Conservation (phyloP, 1,140 invertebrate species). For the Leptestheria dahalacensis region DNA sequence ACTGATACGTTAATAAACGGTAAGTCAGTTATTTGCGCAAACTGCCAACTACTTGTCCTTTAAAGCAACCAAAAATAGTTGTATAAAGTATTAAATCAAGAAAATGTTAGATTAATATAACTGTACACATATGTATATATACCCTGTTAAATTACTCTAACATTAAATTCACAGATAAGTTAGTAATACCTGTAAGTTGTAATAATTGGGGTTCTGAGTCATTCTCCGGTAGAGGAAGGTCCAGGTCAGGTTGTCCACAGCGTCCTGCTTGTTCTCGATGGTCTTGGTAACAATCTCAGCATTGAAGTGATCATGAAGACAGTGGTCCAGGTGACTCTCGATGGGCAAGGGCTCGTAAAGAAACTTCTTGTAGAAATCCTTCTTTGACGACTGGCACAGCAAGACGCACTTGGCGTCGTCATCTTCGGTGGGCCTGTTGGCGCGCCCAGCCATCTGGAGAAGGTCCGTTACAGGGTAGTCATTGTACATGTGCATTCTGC, state of each 20-base stretch:
- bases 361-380: constrained; percentile 92
- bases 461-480: constrained; percentile 97
- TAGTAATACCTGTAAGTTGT: constrained; percentile 63
- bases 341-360: constrained; percentile 21
- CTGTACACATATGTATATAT: no score
- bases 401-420: constrained; percentile 91
- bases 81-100: no score
- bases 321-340: constrained; percentile 83
- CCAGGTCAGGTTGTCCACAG: constrained; percentile 98
- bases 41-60: no score
- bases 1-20: no score
- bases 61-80: no score
- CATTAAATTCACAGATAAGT: not conserved
- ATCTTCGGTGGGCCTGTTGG: constrained; percentile 76
- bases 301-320: constrained; percentile 97
- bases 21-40: no score
- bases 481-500: constrained; percentile 70
- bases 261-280: constrained; percentile 99
- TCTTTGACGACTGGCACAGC: constrained; percentile 93
- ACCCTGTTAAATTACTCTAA: no score
- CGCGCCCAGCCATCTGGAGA: constrained; percentile 90
- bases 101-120: no score
- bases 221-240: constrained; percentile 93
- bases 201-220: constrained; percentile 99
- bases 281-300: constrained; percentile 99